These are phyloP conservation scores for Xiphophorus couchianus DNA, from an alignment of 2,113 vertebrate genomes.

Conservation along the genomic window DNA sequence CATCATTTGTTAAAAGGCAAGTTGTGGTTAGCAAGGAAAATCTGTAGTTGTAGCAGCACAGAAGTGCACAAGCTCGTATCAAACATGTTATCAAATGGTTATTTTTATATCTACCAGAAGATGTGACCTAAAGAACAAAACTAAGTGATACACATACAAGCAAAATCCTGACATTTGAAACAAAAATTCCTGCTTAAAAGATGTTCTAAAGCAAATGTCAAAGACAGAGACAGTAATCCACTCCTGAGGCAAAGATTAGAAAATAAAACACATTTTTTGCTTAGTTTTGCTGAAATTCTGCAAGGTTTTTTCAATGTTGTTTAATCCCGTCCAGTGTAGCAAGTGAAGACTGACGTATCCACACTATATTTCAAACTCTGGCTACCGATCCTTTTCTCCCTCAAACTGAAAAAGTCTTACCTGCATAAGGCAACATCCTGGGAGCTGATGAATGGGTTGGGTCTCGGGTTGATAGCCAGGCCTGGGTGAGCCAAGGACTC, in stretches of 20 bases:
- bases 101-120: no score
- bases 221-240: background rate
- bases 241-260: background rate
- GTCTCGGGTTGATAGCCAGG: slow-evolving; percentile 61
- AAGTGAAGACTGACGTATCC: no score
- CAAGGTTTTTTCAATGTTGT: background rate
- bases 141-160: no score
- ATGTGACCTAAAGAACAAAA: no score
- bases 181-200: background rate
- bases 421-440: slow-evolving; percentile 84
- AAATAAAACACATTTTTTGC: background rate
- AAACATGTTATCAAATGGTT: no score
- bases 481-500: slow-evolving; percentile 79
- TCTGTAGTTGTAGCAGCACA: background rate
- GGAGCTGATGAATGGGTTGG: slow-evolving; percentile 79
- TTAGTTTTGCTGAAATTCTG: background rate
- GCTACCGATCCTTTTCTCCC: no score
- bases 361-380: no score
- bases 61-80: background rate
- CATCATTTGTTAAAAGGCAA: background rate
- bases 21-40: background rate
- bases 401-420: slow-evolving; percentile 62
- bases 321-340: background rate
- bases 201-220: background rate
- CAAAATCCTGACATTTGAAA: no score